These are phyloP conservation scores for Porites divaricata DNA, from an alignment of 92 coral and sea anemone genomes.

Conservation along the genomic window DNA sequence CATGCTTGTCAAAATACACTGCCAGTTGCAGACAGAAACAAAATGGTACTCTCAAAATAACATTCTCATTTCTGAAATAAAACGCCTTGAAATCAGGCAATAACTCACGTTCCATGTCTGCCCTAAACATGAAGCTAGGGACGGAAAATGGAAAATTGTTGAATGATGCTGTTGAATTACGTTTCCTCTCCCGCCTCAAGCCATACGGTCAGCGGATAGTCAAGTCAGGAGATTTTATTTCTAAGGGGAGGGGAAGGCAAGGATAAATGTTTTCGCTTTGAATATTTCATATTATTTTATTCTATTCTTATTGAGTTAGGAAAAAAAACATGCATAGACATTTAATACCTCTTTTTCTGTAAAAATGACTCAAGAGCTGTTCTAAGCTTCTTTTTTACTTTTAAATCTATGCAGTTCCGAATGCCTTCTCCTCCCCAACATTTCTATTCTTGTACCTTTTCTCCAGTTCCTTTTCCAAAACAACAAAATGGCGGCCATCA, in stretches of 20 bases:
- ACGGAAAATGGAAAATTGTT: too few species aligned
- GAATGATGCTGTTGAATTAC: not conserved
- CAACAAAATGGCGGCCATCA: slow-evolving; percentile 32
- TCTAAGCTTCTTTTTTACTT: too few species aligned
- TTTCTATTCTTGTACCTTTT: not conserved
- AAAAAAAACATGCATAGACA: not conserved
- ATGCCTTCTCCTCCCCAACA: not conserved
- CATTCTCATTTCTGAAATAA: slow-evolving; percentile 27
- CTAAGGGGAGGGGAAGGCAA: not conserved
- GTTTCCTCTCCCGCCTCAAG: not conserved
- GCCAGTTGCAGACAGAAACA: slow-evolving; percentile 29
- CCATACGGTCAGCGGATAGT: not conserved
- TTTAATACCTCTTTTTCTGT: too few species aligned
- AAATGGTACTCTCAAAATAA: slow-evolving; percentile 46
- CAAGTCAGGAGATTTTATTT: not conserved
- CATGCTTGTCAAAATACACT: slow-evolving; percentile 25
- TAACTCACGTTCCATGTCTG: not conserved
- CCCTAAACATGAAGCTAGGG: too few species aligned
- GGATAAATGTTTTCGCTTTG: not conserved
- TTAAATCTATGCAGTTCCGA: too few species aligned
- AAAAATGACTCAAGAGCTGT: too few species aligned
- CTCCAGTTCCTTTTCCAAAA: slow-evolving; percentile 3
- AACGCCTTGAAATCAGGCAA: slow-evolving; percentile 17
- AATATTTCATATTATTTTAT: not conserved
- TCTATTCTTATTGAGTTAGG: not conserved